Percentiles rank a stretch among this genome's conserved stretches.
Conservation (phyloP, 2,888 invertebrate species). For the Epirrita christyi region DNA sequence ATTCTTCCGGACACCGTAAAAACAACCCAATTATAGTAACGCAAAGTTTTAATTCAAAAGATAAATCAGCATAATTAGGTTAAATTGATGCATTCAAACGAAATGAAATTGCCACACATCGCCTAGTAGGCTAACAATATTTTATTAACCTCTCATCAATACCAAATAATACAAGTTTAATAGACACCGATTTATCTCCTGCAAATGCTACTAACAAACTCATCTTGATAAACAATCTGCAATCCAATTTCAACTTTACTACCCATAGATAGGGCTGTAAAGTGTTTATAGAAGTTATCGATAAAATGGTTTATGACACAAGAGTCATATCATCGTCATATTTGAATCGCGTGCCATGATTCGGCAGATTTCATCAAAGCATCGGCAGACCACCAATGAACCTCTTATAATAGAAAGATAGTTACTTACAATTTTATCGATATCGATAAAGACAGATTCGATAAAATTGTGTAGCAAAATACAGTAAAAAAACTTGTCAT, state of each 20-base stretch:
- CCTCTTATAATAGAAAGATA: conserved; percentile 52
- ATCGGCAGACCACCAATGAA: conserved; percentile 79
- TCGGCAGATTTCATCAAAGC: conserved; percentile 80
- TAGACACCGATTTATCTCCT: conserved; percentile 76
- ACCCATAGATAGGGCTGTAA: conserved; percentile 19
- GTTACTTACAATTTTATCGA: conserved; percentile 41
- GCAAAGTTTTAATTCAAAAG: conserved; percentile 19
- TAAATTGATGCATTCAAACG: conserved; percentile 35
- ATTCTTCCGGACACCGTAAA: too few species aligned
- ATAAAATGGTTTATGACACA: conserved; percentile 47
- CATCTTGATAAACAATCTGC: conserved; percentile 27
- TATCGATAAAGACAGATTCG: conserved; percentile 46
- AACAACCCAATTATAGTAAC: neutral
- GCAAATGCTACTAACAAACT: conserved; percentile 40
- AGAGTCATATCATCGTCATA: conserved; percentile 81
- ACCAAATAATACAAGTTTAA: conserved; percentile 79
- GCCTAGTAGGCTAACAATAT: conserved; percentile 35
- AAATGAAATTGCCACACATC: conserved; percentile 60
- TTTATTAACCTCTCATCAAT: conserved; percentile 64
- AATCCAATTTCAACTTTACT: conserved; percentile 31
- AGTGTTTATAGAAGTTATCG: neutral
- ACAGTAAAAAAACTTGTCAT: too few species aligned
- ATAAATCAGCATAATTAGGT: conserved; percentile 24
- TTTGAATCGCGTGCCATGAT: conserved; percentile 83
- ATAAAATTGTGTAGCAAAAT: too few species aligned